Evolutionary conservation across 2,888 invertebrate genomes (phyloP).

Genomic region (Coremacera marginata): DNA sequence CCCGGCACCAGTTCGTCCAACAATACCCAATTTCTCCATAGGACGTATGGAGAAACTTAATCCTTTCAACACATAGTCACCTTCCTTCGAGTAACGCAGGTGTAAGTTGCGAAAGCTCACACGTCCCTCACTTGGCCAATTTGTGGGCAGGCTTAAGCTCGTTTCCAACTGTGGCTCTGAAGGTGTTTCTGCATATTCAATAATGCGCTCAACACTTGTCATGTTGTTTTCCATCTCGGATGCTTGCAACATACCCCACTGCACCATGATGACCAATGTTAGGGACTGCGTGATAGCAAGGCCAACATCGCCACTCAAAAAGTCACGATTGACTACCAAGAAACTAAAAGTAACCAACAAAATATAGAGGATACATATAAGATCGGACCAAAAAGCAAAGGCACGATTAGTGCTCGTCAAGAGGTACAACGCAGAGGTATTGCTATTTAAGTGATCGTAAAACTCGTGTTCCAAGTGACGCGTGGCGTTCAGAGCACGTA

Average conservation of each 20-base stretch:
- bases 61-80: slow-evolving; percentile 79
- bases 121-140: slow-evolving; percentile 79
- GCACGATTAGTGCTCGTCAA: slow-evolving; percentile 90
- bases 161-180: slow-evolving; percentile 73
- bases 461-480: slow-evolving; percentile 75
- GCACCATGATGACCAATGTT: slow-evolving; percentile 78
- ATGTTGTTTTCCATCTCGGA: slow-evolving; percentile 86
- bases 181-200: slow-evolving; percentile 82
- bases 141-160: slow-evolving; percentile 63
- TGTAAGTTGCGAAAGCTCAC: slow-evolving; percentile 76
- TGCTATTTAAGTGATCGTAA: slow-evolving; percentile 74
- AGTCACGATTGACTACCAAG: slow-evolving; percentile 73
- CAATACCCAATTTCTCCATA: slow-evolving; percentile 80
- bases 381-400: slow-evolving; percentile 93
- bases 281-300: slow-evolving; percentile 81
- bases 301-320: slow-evolving; percentile 76
- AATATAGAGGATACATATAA: slow-evolving; percentile 89
- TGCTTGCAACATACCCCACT: slow-evolving; percentile 89
- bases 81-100: slow-evolving; percentile 78
- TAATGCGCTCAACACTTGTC: slow-evolving; percentile 86
- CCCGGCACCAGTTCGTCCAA: slow-evolving; percentile 90
- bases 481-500: slow-evolving; percentile 79
- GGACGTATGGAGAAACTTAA: slow-evolving; percentile 75
- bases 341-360: slow-evolving; percentile 87
- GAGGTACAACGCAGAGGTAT: slow-evolving; percentile 81